A percentile compares a stretch with the other conserved stretches of the same genome.
Conservation (phyloP, 2,113 vertebrate species). For the Pheucticus melanocephalus region DNA sequence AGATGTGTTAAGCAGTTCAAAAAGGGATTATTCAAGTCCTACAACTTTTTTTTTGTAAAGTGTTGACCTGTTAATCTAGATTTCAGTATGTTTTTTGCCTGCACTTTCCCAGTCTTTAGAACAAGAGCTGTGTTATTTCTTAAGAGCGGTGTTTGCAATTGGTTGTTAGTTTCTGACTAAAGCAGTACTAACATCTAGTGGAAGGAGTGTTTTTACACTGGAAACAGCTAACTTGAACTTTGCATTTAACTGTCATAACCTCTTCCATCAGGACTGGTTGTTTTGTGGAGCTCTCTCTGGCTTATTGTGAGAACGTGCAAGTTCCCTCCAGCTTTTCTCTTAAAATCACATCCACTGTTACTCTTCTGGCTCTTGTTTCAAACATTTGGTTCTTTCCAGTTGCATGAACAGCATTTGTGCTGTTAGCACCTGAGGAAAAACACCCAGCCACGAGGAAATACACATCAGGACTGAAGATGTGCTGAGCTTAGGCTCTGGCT, state of each 20-base stretch:
- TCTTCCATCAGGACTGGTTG: not conserved
- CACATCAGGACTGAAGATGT: constrained; percentile 1
- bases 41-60: constrained; percentile 22
- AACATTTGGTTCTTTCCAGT: not conserved
- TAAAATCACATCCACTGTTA: not conserved
- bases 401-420: not conserved
- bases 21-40: constrained; percentile 58
- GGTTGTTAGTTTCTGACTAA: constrained; percentile 25
- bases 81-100: not conserved
- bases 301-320: not conserved
- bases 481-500: not conserved
- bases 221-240: not conserved
- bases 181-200: constrained; percentile 27
- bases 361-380: constrained; percentile 11
- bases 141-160: not conserved
- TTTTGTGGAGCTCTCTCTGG: not conserved
- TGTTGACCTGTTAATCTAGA: constrained; percentile 30
- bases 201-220: constrained; percentile 6
- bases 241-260: not conserved
- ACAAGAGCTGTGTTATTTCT: constrained; percentile 26
- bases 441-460: not conserved
- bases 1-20: constrained; percentile 40
- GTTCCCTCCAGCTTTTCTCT: not conserved
- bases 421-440: not conserved
- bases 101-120: constrained; percentile 27